Conservation (phyloP, 2,797 vertebrate genomes). For the Vultur gryphus region DNA sequence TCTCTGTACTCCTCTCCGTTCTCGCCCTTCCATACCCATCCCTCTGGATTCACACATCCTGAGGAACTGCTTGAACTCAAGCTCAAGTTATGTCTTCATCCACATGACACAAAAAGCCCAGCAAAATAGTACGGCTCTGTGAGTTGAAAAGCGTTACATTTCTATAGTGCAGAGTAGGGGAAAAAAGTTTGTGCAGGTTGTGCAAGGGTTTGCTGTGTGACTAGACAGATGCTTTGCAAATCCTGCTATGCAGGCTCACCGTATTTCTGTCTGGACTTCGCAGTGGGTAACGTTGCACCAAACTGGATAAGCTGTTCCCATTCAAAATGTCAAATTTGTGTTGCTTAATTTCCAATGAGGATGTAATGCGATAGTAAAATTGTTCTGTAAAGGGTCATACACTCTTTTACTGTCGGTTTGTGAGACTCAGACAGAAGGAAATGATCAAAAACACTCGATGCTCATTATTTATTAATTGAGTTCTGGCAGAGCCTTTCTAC, state of each 20-base stretch:
- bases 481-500: slow-evolving; percentile 42
- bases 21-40: neutral
- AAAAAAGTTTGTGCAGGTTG: neutral
- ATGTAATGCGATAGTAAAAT: slow-evolving; percentile 5
- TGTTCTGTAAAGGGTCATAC: neutral
- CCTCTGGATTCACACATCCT: neutral
- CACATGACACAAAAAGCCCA: neutral
- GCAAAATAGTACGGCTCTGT: neutral
- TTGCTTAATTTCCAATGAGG: neutral
- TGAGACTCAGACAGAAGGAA: slow-evolving; percentile 37
- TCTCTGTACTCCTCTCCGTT: neutral
- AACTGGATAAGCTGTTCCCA: neutral
- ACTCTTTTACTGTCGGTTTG: neutral
- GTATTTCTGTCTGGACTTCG: neutral
- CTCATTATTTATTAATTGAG: slow-evolving; percentile 62
- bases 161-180: neutral
- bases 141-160: neutral
- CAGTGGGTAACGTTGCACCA: neutral
- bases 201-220: neutral
- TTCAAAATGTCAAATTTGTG: neutral
- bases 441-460: slow-evolving; percentile 34
- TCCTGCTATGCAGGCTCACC: neutral
- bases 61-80: neutral
- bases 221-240: neutral
- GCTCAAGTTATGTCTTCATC: neutral